Base-by-base conservation (phyloP, 2,113 vertebrate species). In the Halichoeres trimaculatus region DNA sequence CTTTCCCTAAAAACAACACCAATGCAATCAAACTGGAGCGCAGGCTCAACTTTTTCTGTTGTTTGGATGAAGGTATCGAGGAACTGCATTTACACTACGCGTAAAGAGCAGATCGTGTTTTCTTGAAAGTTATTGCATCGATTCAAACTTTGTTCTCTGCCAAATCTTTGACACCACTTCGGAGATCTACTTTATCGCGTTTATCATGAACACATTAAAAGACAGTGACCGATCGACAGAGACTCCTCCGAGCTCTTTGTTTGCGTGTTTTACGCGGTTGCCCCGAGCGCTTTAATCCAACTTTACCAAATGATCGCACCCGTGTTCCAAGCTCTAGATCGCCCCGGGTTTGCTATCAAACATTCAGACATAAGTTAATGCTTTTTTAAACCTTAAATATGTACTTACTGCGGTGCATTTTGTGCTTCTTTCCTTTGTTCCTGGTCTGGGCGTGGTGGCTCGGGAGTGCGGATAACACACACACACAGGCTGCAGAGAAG, bases 331-430 rank as follows among this genome's bases (percentile, higher is more conserved):
- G 35, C 6, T 13, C 5, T 8, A 8, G 13, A 30, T 5, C 41
- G 30, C 54, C 2, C 14, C n/a, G 1, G 0, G 0, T 23, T 43
- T 5, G 0, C 12, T 1, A 1, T 1, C 4, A 8, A 9, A 30
- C 4, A 2, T 11, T 38, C 17, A 0, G 12, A 4, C 3, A 1
- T 6, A n/a, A 4, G 40, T 41, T 16, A 10, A 17, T 17, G 8
- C 30, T 19, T 58, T 17, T 41, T 16, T 11, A 3, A 40, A 30
- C 52, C 20, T 5, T 14, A 72, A 72, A 72, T 52, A 16, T 19
- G 5, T 5, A 89, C 87, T 86, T 82, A 86, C 86, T 11, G 60
- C 30, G 0, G 19, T 2, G 38, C 34, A 8, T 75, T 74, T 73
- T n/a, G 22, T 10, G 23, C 19, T 38, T 45, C 0, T 76, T 78